Evolutionary conservation across 2,113 vertebrate species (phyloP).

Genomic region (Pachypanchax playfairii): DNA sequence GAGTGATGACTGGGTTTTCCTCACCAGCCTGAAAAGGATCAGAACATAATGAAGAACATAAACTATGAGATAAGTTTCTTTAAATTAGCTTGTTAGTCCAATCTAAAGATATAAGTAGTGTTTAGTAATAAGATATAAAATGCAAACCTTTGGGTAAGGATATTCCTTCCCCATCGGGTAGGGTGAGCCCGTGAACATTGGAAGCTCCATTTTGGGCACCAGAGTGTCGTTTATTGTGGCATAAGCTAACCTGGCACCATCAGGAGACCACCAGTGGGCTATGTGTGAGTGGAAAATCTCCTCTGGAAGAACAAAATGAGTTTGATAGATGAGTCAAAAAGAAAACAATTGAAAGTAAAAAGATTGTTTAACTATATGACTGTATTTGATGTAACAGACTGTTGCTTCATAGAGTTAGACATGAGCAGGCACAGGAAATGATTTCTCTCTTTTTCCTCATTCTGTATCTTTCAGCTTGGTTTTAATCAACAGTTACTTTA

Average conservation of each 20-base stretch:
- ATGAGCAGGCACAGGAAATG: no score
- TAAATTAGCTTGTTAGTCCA: no score
- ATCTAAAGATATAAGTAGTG: background rate
- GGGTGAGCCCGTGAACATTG: conserved; percentile 84
- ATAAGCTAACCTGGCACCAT: conserved; percentile 91
- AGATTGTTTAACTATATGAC: no score
- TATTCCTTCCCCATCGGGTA: conserved; percentile 90
- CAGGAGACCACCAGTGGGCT: conserved; percentile 98
- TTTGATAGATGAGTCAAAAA: conserved; percentile 7
- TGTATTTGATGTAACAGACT: no score
- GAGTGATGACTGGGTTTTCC: conserved; percentile 92
- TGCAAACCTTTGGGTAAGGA: conserved; percentile 92
- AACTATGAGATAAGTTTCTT: background rate
- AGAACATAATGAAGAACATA: background rate
- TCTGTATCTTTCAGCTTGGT: no score
- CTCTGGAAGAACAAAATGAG: conserved; percentile 75
- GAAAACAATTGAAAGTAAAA: background rate
- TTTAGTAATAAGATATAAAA: background rate
- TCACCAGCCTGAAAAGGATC: conserved; percentile 83
- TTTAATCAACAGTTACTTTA: no score
- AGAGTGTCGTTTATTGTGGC: conserved; percentile 94
- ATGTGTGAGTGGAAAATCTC: conserved; percentile 93
- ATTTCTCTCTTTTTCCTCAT: no score
- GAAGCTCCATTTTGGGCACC: conserved; percentile 94
- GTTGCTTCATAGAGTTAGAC: no score